phyloP scores from a whole-genome alignment of 1,140 invertebrate species.

The Pinna nobilis region DNA sequence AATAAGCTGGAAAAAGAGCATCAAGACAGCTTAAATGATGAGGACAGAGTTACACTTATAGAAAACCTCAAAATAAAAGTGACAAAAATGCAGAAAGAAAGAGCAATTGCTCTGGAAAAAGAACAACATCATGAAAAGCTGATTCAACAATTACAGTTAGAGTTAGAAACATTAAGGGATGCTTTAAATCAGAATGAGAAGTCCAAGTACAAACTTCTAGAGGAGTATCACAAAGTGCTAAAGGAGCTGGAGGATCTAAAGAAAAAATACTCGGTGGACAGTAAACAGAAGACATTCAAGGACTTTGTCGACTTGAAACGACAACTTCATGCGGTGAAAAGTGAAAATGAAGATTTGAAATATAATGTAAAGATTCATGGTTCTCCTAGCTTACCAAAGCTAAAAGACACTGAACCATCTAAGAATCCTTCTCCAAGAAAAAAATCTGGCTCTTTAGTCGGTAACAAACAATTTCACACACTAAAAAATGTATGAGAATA shows the following conservation, averaged over 20 bases:
- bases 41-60: slow-evolving; percentile 39
- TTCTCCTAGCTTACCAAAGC: slow-evolving; percentile 32
- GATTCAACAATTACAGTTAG: slow-evolving; percentile 37
- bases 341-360: slow-evolving; percentile 60
- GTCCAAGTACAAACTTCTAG: slow-evolving; percentile 30
- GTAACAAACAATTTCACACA: too few relatives aligned
- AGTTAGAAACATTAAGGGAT: slow-evolving; percentile 37
- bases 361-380: slow-evolving; percentile 19
- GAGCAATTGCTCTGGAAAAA: slow-evolving; percentile 28
- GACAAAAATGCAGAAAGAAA: slow-evolving; percentile 46
- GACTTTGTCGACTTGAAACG: slow-evolving; percentile 64
- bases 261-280: slow-evolving; percentile 44
- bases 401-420: too few relatives aligned
- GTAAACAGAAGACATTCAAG: slow-evolving; percentile 57
- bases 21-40: slow-evolving; percentile 32
- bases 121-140: slow-evolving; percentile 32
- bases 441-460: too few relatives aligned
- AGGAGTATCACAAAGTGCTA: slow-evolving; percentile 39
- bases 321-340: slow-evolving; percentile 52
- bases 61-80: slow-evolving; percentile 47
- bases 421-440: too few relatives aligned
- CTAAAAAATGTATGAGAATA: too few relatives aligned
- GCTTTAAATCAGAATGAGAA: slow-evolving; percentile 22
- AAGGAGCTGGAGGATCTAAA: slow-evolving; percentile 40
- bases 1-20: slow-evolving; percentile 48